A percentile compares a stretch with the other conserved stretches of the same genome.
phyloP scores from a whole-genome alignment of 2,113 vertebrate genomes.

The Merops nubicus region DNA sequence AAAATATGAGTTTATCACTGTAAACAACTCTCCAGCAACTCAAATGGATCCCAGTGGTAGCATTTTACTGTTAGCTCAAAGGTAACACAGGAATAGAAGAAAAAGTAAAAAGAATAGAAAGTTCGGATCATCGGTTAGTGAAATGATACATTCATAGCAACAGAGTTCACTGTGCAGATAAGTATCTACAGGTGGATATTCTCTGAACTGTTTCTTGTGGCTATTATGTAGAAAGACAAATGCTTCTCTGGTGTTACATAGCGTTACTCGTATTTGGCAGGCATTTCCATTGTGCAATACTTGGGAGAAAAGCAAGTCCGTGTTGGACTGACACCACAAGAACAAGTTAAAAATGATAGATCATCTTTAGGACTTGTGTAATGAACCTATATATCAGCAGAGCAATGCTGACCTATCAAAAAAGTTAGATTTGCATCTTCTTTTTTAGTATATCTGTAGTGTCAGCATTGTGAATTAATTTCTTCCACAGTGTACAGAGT shows the following conservation, averaged over 20 bases:
- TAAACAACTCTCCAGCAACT: not conserved
- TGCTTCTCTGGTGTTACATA: not conserved
- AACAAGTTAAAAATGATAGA: not conserved
- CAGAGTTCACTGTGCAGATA: not conserved
- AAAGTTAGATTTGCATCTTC: not conserved
- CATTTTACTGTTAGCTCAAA: not conserved
- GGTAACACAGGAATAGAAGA: not conserved
- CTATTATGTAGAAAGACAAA: not conserved
- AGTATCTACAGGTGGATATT: not conserved
- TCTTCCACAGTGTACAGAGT: not conserved
- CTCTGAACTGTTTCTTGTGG: not conserved
- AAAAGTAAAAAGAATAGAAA: not conserved
- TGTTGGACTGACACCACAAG: not conserved
- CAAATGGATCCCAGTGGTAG: not conserved
- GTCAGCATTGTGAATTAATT: not conserved
- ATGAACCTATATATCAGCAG: not conserved
- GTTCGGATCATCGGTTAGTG: not conserved
- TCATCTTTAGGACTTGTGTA: not conserved
- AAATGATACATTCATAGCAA: not conserved
- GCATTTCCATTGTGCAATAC: not conserved
- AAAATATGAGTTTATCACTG: not conserved
- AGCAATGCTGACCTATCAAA: not conserved
- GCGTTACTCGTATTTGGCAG: not conserved
- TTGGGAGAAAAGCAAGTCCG: not conserved
- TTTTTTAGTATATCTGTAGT: not conserved